A percentile compares a stretch with the other conserved stretches of the same genome.
phyloP scores from a whole-genome alignment of 1,140 invertebrate species.

The Trachelipus rathkii region DNA sequence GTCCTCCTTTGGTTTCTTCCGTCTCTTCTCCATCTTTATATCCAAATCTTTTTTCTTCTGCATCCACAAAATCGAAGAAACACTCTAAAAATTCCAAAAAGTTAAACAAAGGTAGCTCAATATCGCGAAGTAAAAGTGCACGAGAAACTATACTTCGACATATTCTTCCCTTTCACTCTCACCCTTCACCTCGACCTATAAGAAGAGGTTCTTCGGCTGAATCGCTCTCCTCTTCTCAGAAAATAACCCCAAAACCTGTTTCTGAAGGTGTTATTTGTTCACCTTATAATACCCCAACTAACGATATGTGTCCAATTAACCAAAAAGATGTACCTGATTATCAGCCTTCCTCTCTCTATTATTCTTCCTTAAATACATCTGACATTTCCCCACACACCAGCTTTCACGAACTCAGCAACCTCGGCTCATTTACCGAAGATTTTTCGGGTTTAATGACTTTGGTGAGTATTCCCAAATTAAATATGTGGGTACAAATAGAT shows the following conservation, averaged over 20 bases:
- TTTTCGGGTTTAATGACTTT: conserved; percentile 7
- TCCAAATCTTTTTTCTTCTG: conserved; percentile 9
- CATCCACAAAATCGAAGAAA: not conserved
- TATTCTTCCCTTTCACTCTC: conserved; percentile 37
- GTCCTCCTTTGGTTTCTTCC: conserved; percentile 31
- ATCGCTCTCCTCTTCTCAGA: conserved; percentile 28
- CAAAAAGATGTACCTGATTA: not conserved
- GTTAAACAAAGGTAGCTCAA: not conserved
- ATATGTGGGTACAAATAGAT: no score
- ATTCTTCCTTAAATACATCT: not conserved
- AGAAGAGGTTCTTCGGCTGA: conserved; percentile 41
- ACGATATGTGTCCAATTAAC: not conserved
- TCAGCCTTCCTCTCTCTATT: not conserved
- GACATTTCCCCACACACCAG: not conserved
- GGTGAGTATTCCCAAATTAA: not conserved
- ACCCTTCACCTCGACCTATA: conserved; percentile 36
- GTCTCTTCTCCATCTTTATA: conserved; percentile 38
- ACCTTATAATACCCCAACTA: not conserved
- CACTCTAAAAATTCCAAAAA: conserved; percentile 1
- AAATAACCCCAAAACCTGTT: conserved; percentile 30
- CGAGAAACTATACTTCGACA: conserved; percentile 24
- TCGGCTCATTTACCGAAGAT: not conserved
- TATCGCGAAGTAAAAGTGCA: not conserved
- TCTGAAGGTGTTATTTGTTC: conserved; percentile 30
- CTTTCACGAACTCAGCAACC: not conserved